phyloP scores from a whole-genome alignment of 2,113 vertebrate species.

The Chlorodrepanis virens region DNA sequence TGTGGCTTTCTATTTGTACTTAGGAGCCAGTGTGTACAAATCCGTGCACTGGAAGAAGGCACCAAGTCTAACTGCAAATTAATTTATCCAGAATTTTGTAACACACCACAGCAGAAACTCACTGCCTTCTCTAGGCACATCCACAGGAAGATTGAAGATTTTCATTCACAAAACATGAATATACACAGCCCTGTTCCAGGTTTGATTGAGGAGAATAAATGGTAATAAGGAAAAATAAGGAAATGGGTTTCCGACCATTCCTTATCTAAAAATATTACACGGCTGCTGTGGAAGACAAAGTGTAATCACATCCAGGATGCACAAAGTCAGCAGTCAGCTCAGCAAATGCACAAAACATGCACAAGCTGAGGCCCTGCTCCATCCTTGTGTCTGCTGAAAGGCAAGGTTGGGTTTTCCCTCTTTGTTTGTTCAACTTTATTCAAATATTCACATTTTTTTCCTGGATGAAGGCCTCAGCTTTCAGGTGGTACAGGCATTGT shows the following conservation, averaged over 20 bases:
- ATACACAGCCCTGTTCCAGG: not conserved
- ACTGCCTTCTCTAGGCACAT: fast-evolving
- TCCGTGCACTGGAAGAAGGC: not conserved
- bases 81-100: not conserved
- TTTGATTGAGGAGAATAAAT: not conserved
- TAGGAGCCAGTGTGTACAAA: not conserved
- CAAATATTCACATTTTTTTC: not conserved
- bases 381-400: not conserved
- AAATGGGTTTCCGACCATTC: not conserved
- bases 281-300: not conserved
- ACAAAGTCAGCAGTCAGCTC: not conserved
- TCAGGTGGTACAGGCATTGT: not conserved
- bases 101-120: not conserved
- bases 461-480: not conserved
- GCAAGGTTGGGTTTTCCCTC: fast-evolving
- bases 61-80: not conserved
- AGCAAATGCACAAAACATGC: not conserved
- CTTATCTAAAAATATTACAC: not conserved
- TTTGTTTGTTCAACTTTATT: not conserved
- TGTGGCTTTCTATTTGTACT: not conserved
- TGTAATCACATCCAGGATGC: not conserved
- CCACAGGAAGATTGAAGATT: not conserved
- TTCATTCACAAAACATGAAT: not conserved
- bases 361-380: not conserved
- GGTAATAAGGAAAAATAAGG: not conserved